These are phyloP conservation scores for Mesitornis unicolor DNA, from an alignment of 2,113 vertebrate genomes.

Conservation along the genomic window DNA sequence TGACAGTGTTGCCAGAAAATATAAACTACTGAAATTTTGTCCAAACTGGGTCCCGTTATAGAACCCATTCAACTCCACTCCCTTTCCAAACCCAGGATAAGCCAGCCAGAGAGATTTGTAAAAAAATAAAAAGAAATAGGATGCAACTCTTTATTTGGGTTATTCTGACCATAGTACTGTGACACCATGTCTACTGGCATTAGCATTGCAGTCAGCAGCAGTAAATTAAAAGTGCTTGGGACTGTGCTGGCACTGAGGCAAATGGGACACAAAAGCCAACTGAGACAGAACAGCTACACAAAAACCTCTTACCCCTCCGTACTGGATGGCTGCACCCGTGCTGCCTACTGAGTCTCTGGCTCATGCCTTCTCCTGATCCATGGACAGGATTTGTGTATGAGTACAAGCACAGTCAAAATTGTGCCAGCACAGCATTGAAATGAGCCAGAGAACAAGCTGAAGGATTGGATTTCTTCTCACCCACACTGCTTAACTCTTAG, in stretches of 20 bases:
- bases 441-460: neutral
- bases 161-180: neutral
- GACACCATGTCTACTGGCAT: neutral
- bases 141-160: neutral
- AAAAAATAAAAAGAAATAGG: neutral
- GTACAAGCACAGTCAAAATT: neutral
- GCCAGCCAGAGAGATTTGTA: neutral
- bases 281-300: neutral
- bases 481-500: neutral
- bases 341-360: neutral
- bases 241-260: neutral
- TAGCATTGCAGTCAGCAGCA: neutral
- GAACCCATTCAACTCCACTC: neutral
- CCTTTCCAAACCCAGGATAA: neutral
- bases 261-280: neutral
- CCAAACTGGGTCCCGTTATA: neutral
- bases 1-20: neutral
- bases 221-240: neutral
- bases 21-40: neutral
- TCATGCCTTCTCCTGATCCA: neutral
- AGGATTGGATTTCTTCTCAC: neutral
- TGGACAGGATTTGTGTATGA: neutral
- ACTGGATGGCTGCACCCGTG: neutral
- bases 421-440: neutral
- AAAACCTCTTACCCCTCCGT: neutral